These are phyloP conservation scores for Graptemys geographica DNA, from an alignment of 2,797 vertebrate genomes.

Conservation along the genomic window DNA sequence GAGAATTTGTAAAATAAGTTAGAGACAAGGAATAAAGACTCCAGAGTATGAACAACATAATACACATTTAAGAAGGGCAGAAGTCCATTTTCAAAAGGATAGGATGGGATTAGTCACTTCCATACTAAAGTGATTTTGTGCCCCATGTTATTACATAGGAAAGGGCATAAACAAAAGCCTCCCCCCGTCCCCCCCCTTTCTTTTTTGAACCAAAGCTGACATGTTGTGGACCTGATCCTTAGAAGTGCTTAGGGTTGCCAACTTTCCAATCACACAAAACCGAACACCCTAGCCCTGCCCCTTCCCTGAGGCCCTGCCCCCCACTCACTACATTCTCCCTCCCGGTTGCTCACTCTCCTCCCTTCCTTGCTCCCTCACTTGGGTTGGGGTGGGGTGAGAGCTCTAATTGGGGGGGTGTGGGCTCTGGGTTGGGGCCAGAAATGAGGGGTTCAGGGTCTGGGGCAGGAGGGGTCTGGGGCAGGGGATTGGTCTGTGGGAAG, in stretches of 20 bases:
- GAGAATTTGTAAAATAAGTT: background rate
- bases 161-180: background rate
- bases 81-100: background rate
- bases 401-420: no score
- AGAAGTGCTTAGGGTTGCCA: background rate
- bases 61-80: slow-evolving; percentile 1
- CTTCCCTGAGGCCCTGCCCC: no score
- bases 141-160: background rate
- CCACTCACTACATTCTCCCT: no score
- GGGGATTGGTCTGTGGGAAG: no score
- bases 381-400: no score
- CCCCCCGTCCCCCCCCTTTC: background rate
- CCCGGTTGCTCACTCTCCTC: no score
- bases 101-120: background rate
- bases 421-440: no score
- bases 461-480: no score
- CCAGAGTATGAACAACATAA: background rate
- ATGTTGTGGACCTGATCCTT: background rate
- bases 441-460: no score
- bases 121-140: background rate
- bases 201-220: background rate
- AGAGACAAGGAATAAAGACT: background rate
- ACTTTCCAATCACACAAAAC: no score
- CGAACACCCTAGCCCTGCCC: no score
- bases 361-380: no score